Base-by-base conservation (phyloP, 2,113 vertebrate genomes). In the Solenodon paradoxus region DNA sequence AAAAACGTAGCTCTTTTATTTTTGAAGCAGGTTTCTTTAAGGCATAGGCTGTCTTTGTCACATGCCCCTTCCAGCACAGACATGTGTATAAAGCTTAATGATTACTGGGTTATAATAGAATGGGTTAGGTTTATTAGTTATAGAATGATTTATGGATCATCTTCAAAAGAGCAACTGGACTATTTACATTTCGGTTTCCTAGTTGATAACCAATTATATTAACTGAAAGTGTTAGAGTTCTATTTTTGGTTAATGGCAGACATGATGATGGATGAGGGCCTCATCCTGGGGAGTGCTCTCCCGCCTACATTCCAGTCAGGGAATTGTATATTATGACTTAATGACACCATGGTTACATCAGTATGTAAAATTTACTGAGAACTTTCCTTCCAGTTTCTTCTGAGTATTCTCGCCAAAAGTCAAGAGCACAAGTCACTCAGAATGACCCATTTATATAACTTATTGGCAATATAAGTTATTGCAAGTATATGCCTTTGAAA, bases 121-220 rank as follows among this genome's bases (percentile, higher is more conserved):
- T 78, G 30, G 20, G 12, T 64, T 47, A 38, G 53, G 38, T 64
- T 83, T 81, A 90, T 69, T 95, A 78, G 47, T 95, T 91, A 82
- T 15, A 88, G 24, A 45, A 72, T 78, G 88, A 77, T 90, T 47
- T 82, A 59, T 61, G 57, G 9, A n/a, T 78, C 28, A 42, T 69
- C 20, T 95, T 96, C 55, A 72, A 83, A 88, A 87, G 51, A 85
- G 51, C 22, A 53, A 55, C 42, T 42, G 61, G 42, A 55, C 66
- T 75, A 42, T 82, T 95, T 75, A 61, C 69, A 35, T 77, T 74
- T 90, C 86, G 35, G 66, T 90, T 90, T 92, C 80, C 66, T 95
- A 61, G 45, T 63, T 82, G 51, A 57, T 82, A 93, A 81, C 26
- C 13, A 63, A 71, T 82, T 81, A 81, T 69, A 30, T 68, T 71